Percentiles rank a stretch among this genome's conserved stretches.
phyloP scores from a whole-genome alignment of 53 echinoderm and acorn worm species.

The Antedon mediterranea region DNA sequence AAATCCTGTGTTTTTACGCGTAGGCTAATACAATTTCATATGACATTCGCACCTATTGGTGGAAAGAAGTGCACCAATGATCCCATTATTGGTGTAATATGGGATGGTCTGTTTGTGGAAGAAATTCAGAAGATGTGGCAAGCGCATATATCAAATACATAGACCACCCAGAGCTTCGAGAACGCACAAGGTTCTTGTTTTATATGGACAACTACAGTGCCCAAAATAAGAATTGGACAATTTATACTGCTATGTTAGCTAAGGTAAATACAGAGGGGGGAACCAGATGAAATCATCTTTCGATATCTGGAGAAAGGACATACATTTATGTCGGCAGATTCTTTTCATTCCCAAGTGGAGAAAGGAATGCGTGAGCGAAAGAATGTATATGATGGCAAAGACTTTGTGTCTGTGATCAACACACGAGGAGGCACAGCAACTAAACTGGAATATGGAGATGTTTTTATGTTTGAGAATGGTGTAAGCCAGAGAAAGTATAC shows the following conservation, averaged over 20 bases:
- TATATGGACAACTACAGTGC: no score
- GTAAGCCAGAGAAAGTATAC: no score
- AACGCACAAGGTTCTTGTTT: background rate
- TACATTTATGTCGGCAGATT: background rate
- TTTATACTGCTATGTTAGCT: no score
- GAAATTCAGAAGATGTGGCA: conserved; percentile 28
- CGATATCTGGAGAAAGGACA: background rate
- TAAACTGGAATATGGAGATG: no score
- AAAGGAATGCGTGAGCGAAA: background rate
- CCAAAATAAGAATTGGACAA: no score
- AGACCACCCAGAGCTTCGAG: background rate
- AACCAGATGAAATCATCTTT: no score
- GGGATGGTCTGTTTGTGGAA: conserved; percentile 7
- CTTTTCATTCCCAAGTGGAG: background rate
- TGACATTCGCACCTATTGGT: conserved; percentile 24
- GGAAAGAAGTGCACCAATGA: background rate
- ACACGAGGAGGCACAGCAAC: no score
- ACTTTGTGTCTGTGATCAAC: no score
- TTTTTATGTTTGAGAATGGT: no score
- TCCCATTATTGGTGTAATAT: conserved; percentile 3
- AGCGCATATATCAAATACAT: conserved; percentile 16
- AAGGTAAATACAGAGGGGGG: no score
- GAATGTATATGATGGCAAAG: no score
- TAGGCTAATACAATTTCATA: conserved; percentile 12
- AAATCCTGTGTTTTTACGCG: conserved; percentile 18